phyloP scores from a whole-genome alignment of 2,888 invertebrate genomes.

The Thecocarcelia acutangulata region DNA sequence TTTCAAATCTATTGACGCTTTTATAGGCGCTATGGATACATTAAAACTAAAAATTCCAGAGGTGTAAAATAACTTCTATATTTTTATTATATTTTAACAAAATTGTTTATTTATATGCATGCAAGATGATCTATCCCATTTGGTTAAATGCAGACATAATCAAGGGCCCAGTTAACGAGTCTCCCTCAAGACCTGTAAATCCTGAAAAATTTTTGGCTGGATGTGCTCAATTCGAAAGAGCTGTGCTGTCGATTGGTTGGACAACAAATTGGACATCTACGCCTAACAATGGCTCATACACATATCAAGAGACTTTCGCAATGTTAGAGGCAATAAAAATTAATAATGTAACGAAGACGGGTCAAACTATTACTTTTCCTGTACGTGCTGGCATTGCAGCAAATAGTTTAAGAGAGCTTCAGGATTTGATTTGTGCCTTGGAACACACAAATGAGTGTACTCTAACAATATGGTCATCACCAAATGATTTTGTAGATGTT shows the following conservation, averaged over 20 bases:
- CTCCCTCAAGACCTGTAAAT: constrained; percentile 84
- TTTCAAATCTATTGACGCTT: constrained; percentile 91
- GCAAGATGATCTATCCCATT: constrained; percentile 86
- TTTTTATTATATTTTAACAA: neutral
- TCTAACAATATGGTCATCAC: constrained; percentile 90
- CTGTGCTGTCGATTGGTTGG: constrained; percentile 92
- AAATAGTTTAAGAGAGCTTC: constrained; percentile 84
- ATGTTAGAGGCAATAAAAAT: constrained; percentile 85
- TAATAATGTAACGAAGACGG: constrained; percentile 79
- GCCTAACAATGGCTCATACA: constrained; percentile 84
- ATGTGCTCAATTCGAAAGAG: constrained; percentile 84
- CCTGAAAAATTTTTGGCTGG: constrained; percentile 84
- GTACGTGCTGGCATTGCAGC: constrained; percentile 87
- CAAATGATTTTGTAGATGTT: constrained; percentile 86
- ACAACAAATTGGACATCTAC: constrained; percentile 86
- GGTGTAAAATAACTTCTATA: no score
- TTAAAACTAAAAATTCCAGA: constrained; percentile 77
- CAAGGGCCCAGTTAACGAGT: constrained; percentile 86
- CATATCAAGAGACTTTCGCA: constrained; percentile 84
- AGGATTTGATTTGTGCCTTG: constrained; percentile 83
- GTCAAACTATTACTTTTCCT: constrained; percentile 90
- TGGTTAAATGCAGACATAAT: constrained; percentile 94
- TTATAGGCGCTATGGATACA: constrained; percentile 83
- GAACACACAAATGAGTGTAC: constrained; percentile 82
- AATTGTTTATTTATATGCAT: no score